phyloP scores from a whole-genome alignment of 2,888 invertebrate genomes.

The Apodemia zela region DNA sequence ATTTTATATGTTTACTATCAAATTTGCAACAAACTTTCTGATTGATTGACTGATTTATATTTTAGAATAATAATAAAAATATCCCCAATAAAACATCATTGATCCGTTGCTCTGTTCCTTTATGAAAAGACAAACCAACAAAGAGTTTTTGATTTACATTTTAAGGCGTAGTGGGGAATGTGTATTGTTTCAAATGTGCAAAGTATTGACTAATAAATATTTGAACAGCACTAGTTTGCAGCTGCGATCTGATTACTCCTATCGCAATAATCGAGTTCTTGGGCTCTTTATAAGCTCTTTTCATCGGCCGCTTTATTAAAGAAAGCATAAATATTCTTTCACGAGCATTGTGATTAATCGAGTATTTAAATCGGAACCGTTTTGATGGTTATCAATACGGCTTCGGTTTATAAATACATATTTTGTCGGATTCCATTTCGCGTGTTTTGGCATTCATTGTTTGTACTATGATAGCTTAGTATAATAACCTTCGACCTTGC shows the following conservation, averaged over 20 bases:
- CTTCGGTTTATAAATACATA: conserved; percentile 24
- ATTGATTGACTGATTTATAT: no score
- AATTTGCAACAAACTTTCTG: no score
- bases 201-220: not conserved
- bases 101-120: no score
- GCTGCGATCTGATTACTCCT: conserved; percentile 43
- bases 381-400: conserved; percentile 32
- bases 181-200: not conserved
- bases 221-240: conserved; percentile 28
- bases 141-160: no score
- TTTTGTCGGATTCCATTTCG: conserved; percentile 19
- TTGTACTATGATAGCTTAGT: not conserved
- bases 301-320: conserved; percentile 41
- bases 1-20: no score
- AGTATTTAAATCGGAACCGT: conserved; percentile 29
- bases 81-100: no score
- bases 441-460: conserved; percentile 6
- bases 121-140: no score
- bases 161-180: not conserved
- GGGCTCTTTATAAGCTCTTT: conserved; percentile 45
- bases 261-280: conserved; percentile 40
- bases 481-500: no score
- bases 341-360: conserved; percentile 23
- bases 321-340: conserved; percentile 23
- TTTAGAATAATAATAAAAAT: no score